Percentiles rank a stretch among this genome's conserved stretches.
Conservation (phyloP, 2,797 vertebrate species). For the Sarcophilus harrisii region DNA sequence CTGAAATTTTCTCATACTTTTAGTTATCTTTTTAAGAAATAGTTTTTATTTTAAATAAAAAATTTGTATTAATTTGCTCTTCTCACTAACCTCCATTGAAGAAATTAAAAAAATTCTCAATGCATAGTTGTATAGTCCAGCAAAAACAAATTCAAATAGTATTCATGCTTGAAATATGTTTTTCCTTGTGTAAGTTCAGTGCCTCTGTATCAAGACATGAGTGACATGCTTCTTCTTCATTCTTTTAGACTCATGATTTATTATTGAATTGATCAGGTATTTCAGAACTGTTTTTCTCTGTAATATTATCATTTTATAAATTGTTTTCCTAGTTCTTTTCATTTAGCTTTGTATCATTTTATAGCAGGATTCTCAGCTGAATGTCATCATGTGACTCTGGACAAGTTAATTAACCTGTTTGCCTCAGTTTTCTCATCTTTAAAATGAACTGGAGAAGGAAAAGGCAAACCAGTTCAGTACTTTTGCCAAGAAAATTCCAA, state of each 20-base stretch:
- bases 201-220: neutral
- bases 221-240: neutral
- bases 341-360: neutral
- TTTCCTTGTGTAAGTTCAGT: neutral
- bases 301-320: neutral
- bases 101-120: neutral
- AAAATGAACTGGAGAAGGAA: neutral
- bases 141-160: neutral
- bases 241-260: neutral
- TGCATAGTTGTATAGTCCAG: neutral
- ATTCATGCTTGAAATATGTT: neutral
- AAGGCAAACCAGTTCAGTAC: neutral
- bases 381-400: neutral
- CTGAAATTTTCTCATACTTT: neutral
- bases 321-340: neutral
- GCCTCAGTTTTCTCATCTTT: neutral
- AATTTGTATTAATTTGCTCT: neutral
- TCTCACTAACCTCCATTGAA: neutral
- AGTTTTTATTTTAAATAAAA: neutral
- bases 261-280: neutral
- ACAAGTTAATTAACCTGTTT: neutral
- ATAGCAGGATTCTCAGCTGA: neutral
- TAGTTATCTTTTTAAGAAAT: neutral
- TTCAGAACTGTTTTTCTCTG: neutral
- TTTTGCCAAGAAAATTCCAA: neutral